These are phyloP conservation scores for Molossus molossus DNA, from an alignment of 2,797 vertebrate species.

Conservation along the genomic window DNA sequence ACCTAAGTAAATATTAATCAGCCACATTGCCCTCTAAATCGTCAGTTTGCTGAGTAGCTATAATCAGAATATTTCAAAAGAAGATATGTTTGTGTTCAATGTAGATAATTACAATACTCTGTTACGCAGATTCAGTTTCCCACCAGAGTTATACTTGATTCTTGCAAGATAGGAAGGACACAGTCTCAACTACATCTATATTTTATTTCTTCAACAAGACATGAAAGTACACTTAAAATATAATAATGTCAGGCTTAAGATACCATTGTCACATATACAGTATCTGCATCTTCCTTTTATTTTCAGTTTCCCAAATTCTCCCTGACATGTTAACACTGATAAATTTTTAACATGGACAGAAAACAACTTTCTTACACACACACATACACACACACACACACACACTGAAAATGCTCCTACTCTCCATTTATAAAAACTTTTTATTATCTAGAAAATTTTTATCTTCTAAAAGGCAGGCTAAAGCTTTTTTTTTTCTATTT, in stretches of 20 bases:
- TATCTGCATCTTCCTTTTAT: not conserved
- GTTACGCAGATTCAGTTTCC: conserved; percentile 34
- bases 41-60: not conserved
- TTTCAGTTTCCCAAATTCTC: conserved; percentile 49
- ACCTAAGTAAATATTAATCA: conserved; percentile 15
- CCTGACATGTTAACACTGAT: not conserved
- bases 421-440: conserved; percentile 14
- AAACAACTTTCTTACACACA: not conserved
- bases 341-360: not conserved
- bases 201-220: not conserved
- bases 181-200: not conserved
- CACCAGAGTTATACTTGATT: not conserved
- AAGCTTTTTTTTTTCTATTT: conserved; percentile 52
- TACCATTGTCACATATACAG: not conserved
- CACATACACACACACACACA: no score
- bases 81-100: not conserved
- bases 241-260: conserved; percentile 18
- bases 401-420: not conserved
- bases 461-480: conserved; percentile 54
- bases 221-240: not conserved
- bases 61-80: conserved; percentile 5
- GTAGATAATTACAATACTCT: not conserved
- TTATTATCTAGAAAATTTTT: conserved; percentile 7
- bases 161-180: not conserved
- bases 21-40: not conserved